These are phyloP conservation scores for Cheumatopsyche charites DNA, from an alignment of 1,140 invertebrate species.

Conservation along the genomic window DNA sequence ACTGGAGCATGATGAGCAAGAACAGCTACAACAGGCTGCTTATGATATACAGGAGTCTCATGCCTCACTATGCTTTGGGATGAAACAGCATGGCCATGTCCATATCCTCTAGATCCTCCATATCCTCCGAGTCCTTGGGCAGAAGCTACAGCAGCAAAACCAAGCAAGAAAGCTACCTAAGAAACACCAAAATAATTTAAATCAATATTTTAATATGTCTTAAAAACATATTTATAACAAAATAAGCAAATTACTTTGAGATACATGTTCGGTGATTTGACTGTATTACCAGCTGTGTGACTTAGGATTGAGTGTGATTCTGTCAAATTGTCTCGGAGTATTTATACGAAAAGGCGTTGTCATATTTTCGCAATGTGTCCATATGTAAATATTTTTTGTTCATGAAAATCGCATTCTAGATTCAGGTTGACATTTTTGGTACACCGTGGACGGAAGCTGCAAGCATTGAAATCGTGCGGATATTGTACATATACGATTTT, in stretches of 20 bases:
- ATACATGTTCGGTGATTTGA: constrained; percentile 2
- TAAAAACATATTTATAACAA: not conserved
- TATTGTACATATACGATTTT: not conserved
- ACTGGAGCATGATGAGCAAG: constrained; percentile 26
- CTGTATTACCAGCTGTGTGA: not conserved
- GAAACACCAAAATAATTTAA: not conserved
- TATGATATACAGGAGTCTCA: constrained; percentile 27
- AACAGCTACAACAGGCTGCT: constrained; percentile 49
- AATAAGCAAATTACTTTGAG: constrained; percentile 10
- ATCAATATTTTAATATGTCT: no score
- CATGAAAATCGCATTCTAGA: not conserved
- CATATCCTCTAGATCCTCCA: constrained; percentile 9
- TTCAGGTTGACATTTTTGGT: constrained; percentile 26
- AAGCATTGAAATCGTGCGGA: not conserved
- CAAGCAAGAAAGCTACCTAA: constrained; percentile 2
- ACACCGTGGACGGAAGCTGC: constrained; percentile 28
- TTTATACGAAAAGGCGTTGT: constrained; percentile 10
- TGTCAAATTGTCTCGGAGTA: constrained; percentile 5
- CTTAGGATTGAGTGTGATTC: not conserved
- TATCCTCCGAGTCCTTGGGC: constrained; percentile 27
- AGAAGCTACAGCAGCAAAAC: not conserved
- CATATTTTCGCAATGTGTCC: constrained; percentile 16
- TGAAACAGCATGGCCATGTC: constrained; percentile 31
- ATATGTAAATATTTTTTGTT: not conserved
- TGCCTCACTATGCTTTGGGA: constrained; percentile 35